Conservation (phyloP, 2,797 vertebrate species). For the Hydrophis major region DNA sequence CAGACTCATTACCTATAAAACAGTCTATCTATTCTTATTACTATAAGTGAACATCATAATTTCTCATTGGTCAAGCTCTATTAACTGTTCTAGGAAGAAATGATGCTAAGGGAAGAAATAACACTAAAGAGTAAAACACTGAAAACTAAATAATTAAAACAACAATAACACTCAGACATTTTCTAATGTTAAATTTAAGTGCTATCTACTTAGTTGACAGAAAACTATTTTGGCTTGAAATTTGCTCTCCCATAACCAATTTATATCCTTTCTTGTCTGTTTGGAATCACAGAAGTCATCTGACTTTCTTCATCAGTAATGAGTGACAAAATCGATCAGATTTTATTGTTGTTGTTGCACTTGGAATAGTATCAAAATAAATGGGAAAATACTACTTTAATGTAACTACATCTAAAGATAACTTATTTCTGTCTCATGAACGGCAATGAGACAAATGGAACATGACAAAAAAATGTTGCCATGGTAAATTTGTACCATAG, state of each 20-base stretch:
- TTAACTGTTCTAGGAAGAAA: not conserved
- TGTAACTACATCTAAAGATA: not conserved
- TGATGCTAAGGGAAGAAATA: not conserved
- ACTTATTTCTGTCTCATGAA: not conserved
- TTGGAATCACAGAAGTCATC: not conserved
- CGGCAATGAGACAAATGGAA: not conserved
- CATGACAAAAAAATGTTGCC: not conserved
- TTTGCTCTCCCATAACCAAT: not conserved
- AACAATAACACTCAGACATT: not conserved
- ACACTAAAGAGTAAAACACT: not conserved
- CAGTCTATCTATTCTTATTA: not conserved
- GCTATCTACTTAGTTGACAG: not conserved
- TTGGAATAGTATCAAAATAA: not conserved
- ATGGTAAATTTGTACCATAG: not conserved
- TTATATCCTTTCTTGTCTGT: not conserved
- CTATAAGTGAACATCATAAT: not conserved
- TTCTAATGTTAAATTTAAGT: not conserved
- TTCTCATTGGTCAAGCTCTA: not conserved
- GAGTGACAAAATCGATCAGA: not conserved
- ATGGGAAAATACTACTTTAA: not conserved
- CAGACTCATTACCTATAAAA: not conserved
- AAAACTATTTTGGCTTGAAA: not conserved
- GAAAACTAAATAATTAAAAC: not conserved
- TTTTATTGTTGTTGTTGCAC: not conserved
- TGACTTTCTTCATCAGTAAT: not conserved